Conservation (phyloP, 1,140 invertebrate genomes). For the Cherax quadricarinatus region DNA sequence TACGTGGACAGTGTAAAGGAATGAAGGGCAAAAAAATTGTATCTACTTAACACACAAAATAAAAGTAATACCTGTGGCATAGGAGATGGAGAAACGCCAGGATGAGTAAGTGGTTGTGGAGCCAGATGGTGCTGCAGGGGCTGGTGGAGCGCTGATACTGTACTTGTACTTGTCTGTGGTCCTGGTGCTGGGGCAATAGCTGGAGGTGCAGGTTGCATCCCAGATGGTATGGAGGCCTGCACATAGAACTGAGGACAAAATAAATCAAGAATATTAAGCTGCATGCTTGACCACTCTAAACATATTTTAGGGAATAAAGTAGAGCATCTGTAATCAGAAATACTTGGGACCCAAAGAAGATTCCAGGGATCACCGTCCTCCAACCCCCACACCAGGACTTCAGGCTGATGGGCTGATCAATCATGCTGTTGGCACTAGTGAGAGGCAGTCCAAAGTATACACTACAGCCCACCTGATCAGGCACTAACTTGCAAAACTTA, state of each 20-base stretch:
- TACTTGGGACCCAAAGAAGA: background rate
- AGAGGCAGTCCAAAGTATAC: too few species aligned
- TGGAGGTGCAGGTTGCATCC: slow-evolving; percentile 68
- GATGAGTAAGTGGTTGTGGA: slow-evolving; percentile 72
- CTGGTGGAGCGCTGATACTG: slow-evolving; percentile 73
- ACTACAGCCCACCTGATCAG: too few species aligned
- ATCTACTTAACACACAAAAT: too few species aligned
- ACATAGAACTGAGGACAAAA: slow-evolving; percentile 65
- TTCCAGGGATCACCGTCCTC: too few species aligned
- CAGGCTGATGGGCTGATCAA: too few species aligned
- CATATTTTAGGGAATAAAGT: background rate
- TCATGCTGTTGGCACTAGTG: too few species aligned
- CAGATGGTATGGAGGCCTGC: slow-evolving; percentile 60
- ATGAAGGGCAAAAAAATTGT: too few species aligned
- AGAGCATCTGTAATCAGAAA: background rate
- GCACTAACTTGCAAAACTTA: too few species aligned
- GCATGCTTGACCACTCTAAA: background rate
- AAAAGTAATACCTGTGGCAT: slow-evolving; percentile 73
- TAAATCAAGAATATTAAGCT: background rate
- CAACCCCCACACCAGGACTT: too few species aligned
- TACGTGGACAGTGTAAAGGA: too few species aligned
- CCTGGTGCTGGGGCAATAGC: slow-evolving; percentile 72
- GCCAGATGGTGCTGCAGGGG: slow-evolving; percentile 73
- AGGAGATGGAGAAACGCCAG: slow-evolving; percentile 70
- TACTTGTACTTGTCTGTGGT: slow-evolving; percentile 61